Evolutionary conservation across 2,888 invertebrate genomes (phyloP).

Genomic region (Tyria jacobaeae): DNA sequence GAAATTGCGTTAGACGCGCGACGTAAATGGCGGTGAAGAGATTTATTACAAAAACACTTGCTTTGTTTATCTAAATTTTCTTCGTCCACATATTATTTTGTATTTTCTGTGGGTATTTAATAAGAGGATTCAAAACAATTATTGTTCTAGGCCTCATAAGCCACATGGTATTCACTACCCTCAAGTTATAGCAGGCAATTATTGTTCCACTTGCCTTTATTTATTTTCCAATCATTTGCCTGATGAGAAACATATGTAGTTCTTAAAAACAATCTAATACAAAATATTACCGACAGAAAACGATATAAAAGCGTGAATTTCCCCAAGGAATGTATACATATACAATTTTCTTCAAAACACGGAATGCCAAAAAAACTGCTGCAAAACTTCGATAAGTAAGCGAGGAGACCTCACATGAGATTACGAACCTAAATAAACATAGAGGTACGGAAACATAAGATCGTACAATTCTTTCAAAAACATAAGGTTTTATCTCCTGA

Average conservation of each 20-base stretch:
- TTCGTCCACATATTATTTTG: neutral
- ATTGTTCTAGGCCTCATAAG: too few species aligned
- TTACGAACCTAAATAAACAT: constrained; percentile 48
- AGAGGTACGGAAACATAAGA: constrained; percentile 4
- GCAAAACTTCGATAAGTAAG: constrained; percentile 31
- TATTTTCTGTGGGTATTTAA: neutral
- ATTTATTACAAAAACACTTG: neutral
- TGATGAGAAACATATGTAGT: too few species aligned
- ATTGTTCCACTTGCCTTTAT: too few species aligned
- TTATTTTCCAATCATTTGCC: too few species aligned
- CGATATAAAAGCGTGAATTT: constrained; percentile 35
- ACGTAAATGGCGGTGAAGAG: neutral
- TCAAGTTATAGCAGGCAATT: too few species aligned
- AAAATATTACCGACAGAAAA: constrained; percentile 23
- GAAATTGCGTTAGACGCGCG: constrained; percentile 10
- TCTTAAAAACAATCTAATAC: too few species aligned
- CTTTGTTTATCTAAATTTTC: neutral
- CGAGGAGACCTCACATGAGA: constrained; percentile 21
- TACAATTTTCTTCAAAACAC: constrained; percentile 29
- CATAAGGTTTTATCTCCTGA: constrained; percentile 19
- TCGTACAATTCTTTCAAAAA: constrained; percentile 21
- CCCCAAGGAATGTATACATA: constrained; percentile 39
- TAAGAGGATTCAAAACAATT: too few species aligned
- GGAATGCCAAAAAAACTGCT: constrained; percentile 23
- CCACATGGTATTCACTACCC: neutral